phyloP scores from a whole-genome alignment of 2,113 vertebrate genomes.

The Cavia porcellus region DNA sequence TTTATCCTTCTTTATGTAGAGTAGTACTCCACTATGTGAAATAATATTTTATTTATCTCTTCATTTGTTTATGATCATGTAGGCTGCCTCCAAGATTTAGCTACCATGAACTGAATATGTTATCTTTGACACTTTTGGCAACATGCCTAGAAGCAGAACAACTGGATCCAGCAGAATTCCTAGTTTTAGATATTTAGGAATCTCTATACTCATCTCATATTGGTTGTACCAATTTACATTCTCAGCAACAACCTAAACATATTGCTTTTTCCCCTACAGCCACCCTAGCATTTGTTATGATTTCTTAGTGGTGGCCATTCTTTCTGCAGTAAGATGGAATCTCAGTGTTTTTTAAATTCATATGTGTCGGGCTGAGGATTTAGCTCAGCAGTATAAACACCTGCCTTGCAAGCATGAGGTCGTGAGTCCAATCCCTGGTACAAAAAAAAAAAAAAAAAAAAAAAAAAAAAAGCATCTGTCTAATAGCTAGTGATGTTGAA shows the following conservation, averaged over 20 bases:
- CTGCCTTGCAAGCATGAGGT: too few relatives aligned
- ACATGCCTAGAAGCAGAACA: neutral
- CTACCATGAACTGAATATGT: neutral
- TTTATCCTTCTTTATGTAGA: neutral
- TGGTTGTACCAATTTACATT: neutral
- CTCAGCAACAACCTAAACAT: neutral
- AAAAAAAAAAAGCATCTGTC: neutral
- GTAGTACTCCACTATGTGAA: neutral
- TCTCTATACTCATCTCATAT: neutral
- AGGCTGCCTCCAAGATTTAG: neutral
- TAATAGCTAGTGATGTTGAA: neutral
- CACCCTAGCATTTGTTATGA: neutral
- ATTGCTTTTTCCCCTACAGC: neutral
- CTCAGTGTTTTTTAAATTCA: neutral
- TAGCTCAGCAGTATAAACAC: too few relatives aligned
- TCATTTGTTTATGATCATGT: neutral
- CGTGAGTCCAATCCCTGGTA: too few relatives aligned
- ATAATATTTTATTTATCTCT: neutral
- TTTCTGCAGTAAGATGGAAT: neutral
- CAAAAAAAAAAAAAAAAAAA: too few relatives aligned
- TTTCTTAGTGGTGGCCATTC: neutral
- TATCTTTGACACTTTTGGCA: neutral
- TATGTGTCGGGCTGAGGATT: too few relatives aligned
- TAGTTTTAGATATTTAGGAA: neutral
- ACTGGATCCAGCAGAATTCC: neutral